Base-by-base conservation (phyloP, 2,797 vertebrate genomes). In the Phoxinus dragarum region DNA sequence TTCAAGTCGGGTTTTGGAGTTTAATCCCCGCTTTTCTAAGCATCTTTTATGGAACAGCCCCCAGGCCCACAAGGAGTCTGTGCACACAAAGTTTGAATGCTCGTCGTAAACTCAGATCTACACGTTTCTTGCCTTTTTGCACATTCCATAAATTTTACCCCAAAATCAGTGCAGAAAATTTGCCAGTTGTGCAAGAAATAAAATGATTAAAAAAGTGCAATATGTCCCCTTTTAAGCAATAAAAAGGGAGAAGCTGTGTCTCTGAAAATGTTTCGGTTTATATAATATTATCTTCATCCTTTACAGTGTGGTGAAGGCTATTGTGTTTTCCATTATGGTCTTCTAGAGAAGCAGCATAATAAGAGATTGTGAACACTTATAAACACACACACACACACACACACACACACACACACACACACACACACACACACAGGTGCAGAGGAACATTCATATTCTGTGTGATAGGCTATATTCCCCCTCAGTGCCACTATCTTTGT, bases 381-480 rank as follows among this genome's bases (percentile, higher is more conserved):
- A 38, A 61, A 44, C 61, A 54, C 52, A 56, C 74, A 54, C 40
- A 42, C 31, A 69, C 7, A 14, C 23, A 47, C 73, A 77, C 23
- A 31, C 68, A 56, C 71, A 75, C 36, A 38, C n/a, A 67, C 6
- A 14, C 23, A 40, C 59, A 68, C 49, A 52, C 44, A 49, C 19
- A 40, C 27, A 68, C 8, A 16, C n/a, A 49, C 52, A 78, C 27
- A 36, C 71, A 61, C 61, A 77, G 69, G 69, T 82, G 73, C 73
- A 23, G n/a, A 68, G 34, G 17, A 84, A 69, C 49, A 44, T n/a
- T 84, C n/a, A 68, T 77, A 78, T 42, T 71, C 36, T 52, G 67
- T 61, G 64, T 79, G 82, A 76, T 84, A 11, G 10, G 42, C 42
- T 44, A 78, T 59, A 27, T 69, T 69, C 36, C 82, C 82, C n/a